Percentiles rank a stretch among this genome's conserved stretches.
phyloP scores from a whole-genome alignment of 2,888 invertebrate genomes.

The Loripinus fragilis region DNA sequence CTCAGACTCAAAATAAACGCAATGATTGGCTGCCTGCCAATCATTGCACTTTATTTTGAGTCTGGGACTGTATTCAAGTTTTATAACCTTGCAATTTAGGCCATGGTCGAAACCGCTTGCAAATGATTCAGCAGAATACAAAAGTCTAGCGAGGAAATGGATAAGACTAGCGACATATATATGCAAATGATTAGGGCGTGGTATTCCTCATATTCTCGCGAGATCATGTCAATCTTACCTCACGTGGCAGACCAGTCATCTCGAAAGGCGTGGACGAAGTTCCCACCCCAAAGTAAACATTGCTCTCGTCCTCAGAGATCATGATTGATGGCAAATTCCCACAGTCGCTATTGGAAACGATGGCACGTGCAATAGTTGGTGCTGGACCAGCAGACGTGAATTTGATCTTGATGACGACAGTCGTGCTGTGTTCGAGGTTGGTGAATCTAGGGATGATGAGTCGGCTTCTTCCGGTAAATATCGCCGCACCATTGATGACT shows the following conservation, averaged over 20 bases:
- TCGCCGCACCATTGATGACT: slow-evolving; percentile 62
- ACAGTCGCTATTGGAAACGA: slow-evolving; percentile 74
- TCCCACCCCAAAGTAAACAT: slow-evolving; percentile 59
- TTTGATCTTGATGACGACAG: slow-evolving; percentile 68
- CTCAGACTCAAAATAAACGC: too few relatives aligned
- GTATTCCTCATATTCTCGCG: too few relatives aligned
- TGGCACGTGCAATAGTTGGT: slow-evolving; percentile 51
- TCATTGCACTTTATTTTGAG: too few relatives aligned
- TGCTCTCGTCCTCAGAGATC: slow-evolving; percentile 56
- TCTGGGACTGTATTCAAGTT: too few relatives aligned
- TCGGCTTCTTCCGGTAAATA: slow-evolving; percentile 70
- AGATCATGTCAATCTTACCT: too few relatives aligned
- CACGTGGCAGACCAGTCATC: slow-evolving; percentile 31
- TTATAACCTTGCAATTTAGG: too few relatives aligned
- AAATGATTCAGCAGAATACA: too few relatives aligned
- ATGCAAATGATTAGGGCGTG: too few relatives aligned
- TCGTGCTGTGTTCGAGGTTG: slow-evolving; percentile 65
- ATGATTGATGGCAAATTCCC: slow-evolving; percentile 65
- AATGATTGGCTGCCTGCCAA: too few relatives aligned
- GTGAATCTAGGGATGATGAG: slow-evolving; percentile 73
- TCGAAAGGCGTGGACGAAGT: slow-evolving; percentile 45
- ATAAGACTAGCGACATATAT: too few relatives aligned
- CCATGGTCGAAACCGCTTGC: too few relatives aligned
- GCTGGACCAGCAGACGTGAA: slow-evolving; percentile 49
- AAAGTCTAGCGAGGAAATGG: too few relatives aligned